Evolutionary conservation across 2,113 vertebrate species (phyloP).

Genomic region (Corythornis cristatus): DNA sequence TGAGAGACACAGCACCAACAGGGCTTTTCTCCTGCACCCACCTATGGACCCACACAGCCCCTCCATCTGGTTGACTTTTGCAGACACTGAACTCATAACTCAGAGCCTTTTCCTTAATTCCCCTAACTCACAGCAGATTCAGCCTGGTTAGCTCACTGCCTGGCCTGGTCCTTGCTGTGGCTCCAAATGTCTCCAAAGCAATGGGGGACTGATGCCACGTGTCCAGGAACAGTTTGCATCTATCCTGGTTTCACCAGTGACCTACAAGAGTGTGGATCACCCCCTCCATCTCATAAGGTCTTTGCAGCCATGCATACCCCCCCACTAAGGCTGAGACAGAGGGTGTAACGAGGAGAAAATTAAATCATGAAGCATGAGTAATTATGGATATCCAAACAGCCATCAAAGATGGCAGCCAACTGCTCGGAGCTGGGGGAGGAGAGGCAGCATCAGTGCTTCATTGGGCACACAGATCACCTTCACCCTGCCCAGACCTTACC

Average conservation of each 20-base stretch:
- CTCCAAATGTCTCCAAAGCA: background rate
- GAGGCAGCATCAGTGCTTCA: background rate
- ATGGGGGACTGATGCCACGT: background rate
- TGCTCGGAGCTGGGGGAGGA: background rate
- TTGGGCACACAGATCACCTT: accelerated
- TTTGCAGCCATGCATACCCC: background rate
- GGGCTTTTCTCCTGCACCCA: background rate
- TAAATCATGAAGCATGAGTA: conserved; percentile 15
- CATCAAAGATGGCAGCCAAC: background rate
- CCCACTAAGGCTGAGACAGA: background rate
- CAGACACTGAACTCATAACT: background rate
- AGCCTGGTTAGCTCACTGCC: background rate
- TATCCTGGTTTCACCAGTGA: background rate
- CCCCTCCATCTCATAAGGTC: background rate
- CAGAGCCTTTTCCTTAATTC: background rate
- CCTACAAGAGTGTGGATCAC: background rate
- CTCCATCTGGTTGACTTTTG: background rate
- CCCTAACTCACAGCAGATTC: background rate
- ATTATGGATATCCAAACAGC: conserved; percentile 34
- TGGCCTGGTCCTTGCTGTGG: background rate
- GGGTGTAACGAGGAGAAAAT: background rate
- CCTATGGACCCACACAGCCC: background rate
- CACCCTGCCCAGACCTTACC: accelerated
- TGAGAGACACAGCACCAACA: background rate
- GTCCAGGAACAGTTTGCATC: background rate